A percentile compares a stretch with the other conserved stretches of the same genome.
These are phyloP conservation scores for Agriopis marginaria DNA, from an alignment of 2,888 invertebrate genomes.

Conservation along the genomic window DNA sequence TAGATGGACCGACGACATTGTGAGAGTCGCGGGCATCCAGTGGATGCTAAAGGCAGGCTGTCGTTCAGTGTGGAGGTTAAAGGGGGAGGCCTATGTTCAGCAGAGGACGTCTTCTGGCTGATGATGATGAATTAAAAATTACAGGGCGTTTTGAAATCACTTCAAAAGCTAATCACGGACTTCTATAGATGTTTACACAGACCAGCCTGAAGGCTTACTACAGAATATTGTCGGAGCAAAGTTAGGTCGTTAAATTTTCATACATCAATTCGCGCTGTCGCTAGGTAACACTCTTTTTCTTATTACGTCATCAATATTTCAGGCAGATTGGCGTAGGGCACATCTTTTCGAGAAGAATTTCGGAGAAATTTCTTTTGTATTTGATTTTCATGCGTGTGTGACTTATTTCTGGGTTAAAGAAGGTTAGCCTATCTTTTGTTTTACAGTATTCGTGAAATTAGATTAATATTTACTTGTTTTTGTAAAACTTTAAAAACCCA, in stretches of 20 bases:
- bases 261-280: slow-evolving; percentile 37
- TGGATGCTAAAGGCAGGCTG: too few relatives aligned
- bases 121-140: too few relatives aligned
- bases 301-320: slow-evolving; percentile 39
- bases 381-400: slow-evolving; percentile 16
- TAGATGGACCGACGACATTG: too few relatives aligned
- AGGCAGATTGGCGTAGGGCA: slow-evolving; percentile 26
- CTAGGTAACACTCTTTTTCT: slow-evolving; percentile 35
- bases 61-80: too few relatives aligned
- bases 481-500: too few relatives aligned
- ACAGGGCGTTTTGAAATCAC: not conserved
- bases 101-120: too few relatives aligned
- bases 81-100: too few relatives aligned
- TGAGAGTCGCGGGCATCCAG: too few relatives aligned
- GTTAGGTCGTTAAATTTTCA: slow-evolving; percentile 38
- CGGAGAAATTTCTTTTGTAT: slow-evolving; percentile 25
- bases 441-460: too few relatives aligned
- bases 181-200: slow-evolving; percentile 3
- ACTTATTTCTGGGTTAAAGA: not conserved
- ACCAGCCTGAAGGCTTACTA: slow-evolving; percentile 9
- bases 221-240: slow-evolving; percentile 25
- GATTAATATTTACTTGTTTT: too few relatives aligned
- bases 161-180: not conserved
- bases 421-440: not conserved
- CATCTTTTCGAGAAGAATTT: slow-evolving; percentile 27